phyloP scores from a whole-genome alignment of 1,140 invertebrate genomes.

The Triops cancriformis region DNA sequence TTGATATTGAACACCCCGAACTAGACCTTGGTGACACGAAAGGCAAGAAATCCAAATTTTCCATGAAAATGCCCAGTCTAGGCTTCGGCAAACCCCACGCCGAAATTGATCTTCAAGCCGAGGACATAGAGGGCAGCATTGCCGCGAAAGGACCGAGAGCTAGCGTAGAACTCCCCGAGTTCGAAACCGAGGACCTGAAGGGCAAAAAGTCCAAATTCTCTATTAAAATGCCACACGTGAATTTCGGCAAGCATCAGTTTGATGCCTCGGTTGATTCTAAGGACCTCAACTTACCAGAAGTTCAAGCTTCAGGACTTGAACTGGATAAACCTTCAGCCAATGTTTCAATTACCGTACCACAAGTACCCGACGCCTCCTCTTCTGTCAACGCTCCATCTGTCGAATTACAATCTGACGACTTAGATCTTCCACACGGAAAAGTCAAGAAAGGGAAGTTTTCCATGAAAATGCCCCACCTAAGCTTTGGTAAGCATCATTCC shows the following conservation, averaged over 20 bases:
- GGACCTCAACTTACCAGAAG: not conserved
- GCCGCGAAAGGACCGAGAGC: not conserved
- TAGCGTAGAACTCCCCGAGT: not conserved
- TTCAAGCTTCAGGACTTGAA: not conserved
- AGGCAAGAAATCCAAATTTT: conserved; percentile 14
- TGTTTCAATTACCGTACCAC: not conserved
- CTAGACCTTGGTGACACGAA: not conserved
- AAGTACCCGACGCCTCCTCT: not conserved
- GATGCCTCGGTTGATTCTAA: not conserved
- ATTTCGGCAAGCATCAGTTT: not conserved
- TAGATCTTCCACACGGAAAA: not conserved
- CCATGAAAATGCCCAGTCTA: not conserved
- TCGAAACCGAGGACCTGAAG: conserved; percentile 14
- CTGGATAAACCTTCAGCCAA: not conserved
- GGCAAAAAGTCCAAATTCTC: conserved; percentile 20
- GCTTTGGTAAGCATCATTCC: not conserved
- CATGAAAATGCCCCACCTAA: not conserved
- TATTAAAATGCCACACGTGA: conserved; percentile 23
- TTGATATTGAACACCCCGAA: not conserved
- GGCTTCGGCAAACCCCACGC: not conserved
- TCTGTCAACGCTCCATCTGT: not conserved
- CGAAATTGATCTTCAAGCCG: not conserved
- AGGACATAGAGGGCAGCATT: not conserved
- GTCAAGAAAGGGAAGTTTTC: not conserved
- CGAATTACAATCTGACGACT: not conserved